A percentile compares a stretch with the other conserved stretches of the same genome.
Conservation (phyloP, 2,113 vertebrate species). For the Chitala chitala region DNA sequence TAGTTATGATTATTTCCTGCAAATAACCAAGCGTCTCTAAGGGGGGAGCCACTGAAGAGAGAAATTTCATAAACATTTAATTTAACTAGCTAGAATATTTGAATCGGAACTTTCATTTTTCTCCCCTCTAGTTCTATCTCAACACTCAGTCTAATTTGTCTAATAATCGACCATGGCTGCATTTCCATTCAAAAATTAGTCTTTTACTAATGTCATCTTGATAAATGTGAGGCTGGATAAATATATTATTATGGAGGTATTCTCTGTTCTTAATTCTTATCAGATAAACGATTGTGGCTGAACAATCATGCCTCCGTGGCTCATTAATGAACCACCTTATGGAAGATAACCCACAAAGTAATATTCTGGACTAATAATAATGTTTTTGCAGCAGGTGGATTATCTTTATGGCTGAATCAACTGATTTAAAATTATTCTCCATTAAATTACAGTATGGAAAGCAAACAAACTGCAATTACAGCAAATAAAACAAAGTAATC, state of each 20-base stretch:
- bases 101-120: too few species aligned
- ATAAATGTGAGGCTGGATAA: slow-evolving; percentile 9
- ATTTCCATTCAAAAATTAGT: slow-evolving; percentile 11
- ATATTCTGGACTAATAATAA: background rate
- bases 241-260: slow-evolving; percentile 5
- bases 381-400: background rate
- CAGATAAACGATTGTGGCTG: background rate
- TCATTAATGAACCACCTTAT: slow-evolving; percentile 14
- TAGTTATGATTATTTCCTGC: too few species aligned
- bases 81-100: too few species aligned
- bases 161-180: background rate
- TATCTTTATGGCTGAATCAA: background rate
- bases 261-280: slow-evolving; percentile 5
- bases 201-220: slow-evolving; percentile 16
- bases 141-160: slow-evolving; percentile 13
- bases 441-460: too few species aligned
- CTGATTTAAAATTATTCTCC: too few species aligned
- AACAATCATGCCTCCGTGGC: slow-evolving; percentile 3
- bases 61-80: too few species aligned
- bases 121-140: background rate
- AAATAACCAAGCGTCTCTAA: too few species aligned
- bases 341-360: slow-evolving; percentile 3
- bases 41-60: too few species aligned
- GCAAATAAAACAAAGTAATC: background rate
- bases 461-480: background rate